Evolutionary conservation across 2,888 invertebrate genomes (phyloP).

Genomic region (Leptinotarsa tumamoca): DNA sequence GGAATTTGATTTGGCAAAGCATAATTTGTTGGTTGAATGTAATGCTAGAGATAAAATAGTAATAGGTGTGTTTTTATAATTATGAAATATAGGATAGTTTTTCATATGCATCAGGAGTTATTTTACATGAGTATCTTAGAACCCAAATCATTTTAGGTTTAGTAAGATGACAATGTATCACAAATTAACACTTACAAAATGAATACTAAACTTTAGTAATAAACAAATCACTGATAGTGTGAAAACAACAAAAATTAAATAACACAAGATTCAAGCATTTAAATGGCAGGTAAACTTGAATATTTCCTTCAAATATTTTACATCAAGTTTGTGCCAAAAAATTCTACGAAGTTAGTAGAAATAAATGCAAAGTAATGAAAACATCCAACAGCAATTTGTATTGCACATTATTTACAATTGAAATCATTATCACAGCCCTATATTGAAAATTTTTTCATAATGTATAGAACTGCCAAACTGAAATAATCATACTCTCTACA

Average conservation of each 20-base stretch:
- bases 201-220: conserved; percentile 12
- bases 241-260: neutral
- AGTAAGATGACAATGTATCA: neutral
- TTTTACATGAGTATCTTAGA: neutral
- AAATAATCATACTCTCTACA: neutral
- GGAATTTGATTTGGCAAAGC: too few species aligned
- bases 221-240: neutral
- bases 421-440: conserved; percentile 4
- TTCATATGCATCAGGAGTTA: neutral
- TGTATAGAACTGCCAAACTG: neutral
- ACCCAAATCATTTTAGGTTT: neutral
- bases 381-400: conserved; percentile 6
- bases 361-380: neutral
- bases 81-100: too few species aligned
- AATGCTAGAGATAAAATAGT: too few species aligned
- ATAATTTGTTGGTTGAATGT: too few species aligned
- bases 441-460: neutral
- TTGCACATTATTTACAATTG: conserved; percentile 1
- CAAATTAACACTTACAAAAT: neutral
- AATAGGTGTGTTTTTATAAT: too few species aligned
- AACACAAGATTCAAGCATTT: neutral
- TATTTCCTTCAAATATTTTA: too few species aligned
- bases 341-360: neutral
- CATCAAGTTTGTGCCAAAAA: neutral
- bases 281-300: too few species aligned